A percentile compares a stretch with the other conserved stretches of the same genome.
Evolutionary conservation across 2,113 vertebrate genomes (phyloP).

Genomic region (Benitochromis conjunctus): DNA sequence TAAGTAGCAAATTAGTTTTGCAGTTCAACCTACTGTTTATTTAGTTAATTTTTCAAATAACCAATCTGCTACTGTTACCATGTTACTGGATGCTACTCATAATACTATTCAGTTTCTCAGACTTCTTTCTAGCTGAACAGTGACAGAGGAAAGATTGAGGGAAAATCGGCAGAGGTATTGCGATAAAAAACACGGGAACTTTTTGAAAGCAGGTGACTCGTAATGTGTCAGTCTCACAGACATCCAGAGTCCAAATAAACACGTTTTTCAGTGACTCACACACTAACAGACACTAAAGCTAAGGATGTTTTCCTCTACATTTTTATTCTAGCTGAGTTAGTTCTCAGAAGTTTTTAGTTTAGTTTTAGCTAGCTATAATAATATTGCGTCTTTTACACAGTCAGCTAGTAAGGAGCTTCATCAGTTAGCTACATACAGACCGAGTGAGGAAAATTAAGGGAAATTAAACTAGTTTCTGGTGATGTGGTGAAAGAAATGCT

Average conservation of each 20-base stretch:
- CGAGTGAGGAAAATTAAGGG: neutral
- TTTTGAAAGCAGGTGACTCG: neutral
- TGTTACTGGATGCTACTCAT: neutral
- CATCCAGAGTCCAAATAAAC: neutral
- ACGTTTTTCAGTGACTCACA: neutral
- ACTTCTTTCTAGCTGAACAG: neutral
- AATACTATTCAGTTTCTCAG: neutral
- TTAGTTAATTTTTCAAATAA: neutral
- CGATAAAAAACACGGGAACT: neutral
- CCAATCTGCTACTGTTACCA: neutral
- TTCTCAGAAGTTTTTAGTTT: neutral
- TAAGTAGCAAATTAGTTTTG: neutral
- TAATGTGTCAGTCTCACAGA: neutral
- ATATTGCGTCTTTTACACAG: neutral
- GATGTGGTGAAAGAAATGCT: neutral
- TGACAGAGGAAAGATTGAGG: neutral
- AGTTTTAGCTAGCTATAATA: neutral
- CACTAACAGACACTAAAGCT: neutral
- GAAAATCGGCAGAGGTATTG: neutral
- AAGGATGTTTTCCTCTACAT: neutral
- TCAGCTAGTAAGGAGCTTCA: neutral
- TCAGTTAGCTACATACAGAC: neutral
- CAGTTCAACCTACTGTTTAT: neutral
- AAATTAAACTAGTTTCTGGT: neutral
- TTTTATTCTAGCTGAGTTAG: neutral